Base-by-base conservation (phyloP, 2,888 invertebrate species). In the Carabus problematicus region DNA sequence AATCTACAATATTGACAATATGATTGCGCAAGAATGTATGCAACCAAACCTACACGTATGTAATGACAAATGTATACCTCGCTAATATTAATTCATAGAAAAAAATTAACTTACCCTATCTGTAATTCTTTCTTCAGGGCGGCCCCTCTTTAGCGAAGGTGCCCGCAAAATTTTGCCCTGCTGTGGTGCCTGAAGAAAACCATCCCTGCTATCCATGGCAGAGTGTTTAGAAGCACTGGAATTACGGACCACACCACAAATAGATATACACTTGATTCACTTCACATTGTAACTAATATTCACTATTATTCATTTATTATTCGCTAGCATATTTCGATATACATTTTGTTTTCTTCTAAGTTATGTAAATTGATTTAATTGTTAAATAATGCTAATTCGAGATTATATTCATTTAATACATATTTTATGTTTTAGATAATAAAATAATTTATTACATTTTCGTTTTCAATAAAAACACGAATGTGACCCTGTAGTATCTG, bases 101-200 rank as follows among this genome's bases (percentile, higher is more conserved):
- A 43, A 64, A 52, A 67, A 71, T 59, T 72, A 29, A 29, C 92
- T 91, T 75, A 92, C 92, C 88, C 91, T 85, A 82, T 92, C 90
- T 60, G 89, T 87, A 70, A 91, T 89, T 69, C 90, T 87, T 74
- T 91, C 89, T 77, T 92, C 92, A 79, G 88, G 88, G 80, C 91
- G 91, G 74, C 93, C 93, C 78, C 92, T 86, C 78, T 92, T 92
- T 75, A 93, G 82, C 42, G 88, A 89, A 29, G 92, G 92, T 75
- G 91, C 91, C 73, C 93, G 86, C 72, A 93, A 85, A 58, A 93
- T 87, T 78, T 90, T 89, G 76, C 84, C 85, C 72, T 84, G 84
- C 78, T 85, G 83, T 59, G 79, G 78, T 81, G 11, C 9, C 9
- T 86, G 82, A 81, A 78, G 64, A 82, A 56, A 68, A 19, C 63